phyloP scores from a whole-genome alignment of 2,888 invertebrate genomes.

The Caenorhabditis sp. region DNA sequence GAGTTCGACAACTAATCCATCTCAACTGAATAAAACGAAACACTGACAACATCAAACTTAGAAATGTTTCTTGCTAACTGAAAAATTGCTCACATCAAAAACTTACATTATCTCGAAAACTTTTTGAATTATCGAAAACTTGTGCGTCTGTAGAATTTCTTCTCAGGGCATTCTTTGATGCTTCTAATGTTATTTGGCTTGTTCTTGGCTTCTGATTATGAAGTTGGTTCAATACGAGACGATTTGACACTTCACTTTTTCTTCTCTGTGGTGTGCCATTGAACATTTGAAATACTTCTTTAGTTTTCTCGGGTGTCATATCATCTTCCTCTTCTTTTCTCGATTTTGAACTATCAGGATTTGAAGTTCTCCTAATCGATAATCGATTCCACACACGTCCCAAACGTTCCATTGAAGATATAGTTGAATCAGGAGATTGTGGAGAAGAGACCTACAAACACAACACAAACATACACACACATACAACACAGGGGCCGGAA shows the following conservation, averaged over 20 bases:
- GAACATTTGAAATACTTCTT: slow-evolving; percentile 58
- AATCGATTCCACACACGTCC: slow-evolving; percentile 51
- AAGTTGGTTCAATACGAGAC: slow-evolving; percentile 24
- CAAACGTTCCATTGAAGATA: slow-evolving; percentile 41
- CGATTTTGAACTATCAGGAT: background rate
- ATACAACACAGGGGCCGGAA: background rate
- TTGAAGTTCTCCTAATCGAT: slow-evolving; percentile 32
- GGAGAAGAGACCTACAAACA: background rate
- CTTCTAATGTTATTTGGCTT: slow-evolving; percentile 22
- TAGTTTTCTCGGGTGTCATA: slow-evolving; percentile 44
- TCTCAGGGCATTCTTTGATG: slow-evolving; percentile 12
- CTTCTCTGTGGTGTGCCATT: slow-evolving; percentile 26
- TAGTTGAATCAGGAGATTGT: background rate
- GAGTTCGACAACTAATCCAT: no score
- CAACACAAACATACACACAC: background rate
- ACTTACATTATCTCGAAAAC: slow-evolving; percentile 33
- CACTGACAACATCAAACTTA: background rate
- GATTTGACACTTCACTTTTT: slow-evolving; percentile 23
- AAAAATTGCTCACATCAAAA: no score
- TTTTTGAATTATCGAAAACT: slow-evolving; percentile 16
- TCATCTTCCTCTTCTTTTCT: slow-evolving; percentile 26
- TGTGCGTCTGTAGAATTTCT: slow-evolving; percentile 36
- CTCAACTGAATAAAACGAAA: no score
- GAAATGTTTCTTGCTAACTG: background rate
- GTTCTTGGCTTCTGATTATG: slow-evolving; percentile 28